Conservation (phyloP, 2,888 invertebrate genomes). For the Oasisia sp. region DNA sequence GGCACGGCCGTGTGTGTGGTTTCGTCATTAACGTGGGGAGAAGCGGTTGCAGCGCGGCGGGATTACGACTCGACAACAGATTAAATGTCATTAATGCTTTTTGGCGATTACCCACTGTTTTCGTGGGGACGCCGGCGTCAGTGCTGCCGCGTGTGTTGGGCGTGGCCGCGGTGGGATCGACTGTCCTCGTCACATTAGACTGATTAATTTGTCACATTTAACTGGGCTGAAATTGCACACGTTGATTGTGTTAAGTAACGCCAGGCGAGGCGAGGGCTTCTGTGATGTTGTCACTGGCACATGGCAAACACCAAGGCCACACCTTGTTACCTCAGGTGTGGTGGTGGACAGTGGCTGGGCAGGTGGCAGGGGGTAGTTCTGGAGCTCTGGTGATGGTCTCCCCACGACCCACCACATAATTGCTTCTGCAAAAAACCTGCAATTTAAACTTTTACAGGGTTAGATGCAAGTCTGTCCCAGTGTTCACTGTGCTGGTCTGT, state of each 20-base stretch:
- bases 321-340: background rate
- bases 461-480: too few species aligned
- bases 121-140: background rate
- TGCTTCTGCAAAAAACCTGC: background rate
- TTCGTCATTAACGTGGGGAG: background rate
- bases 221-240: constrained; percentile 13
- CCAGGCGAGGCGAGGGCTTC: background rate
- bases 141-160: background rate
- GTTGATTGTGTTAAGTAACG: background rate
- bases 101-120: constrained; percentile 10
- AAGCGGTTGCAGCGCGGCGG: background rate
- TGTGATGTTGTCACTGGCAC: background rate
- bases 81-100: constrained; percentile 17
- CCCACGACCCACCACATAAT: background rate
- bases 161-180: background rate
- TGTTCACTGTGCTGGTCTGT: too few species aligned
- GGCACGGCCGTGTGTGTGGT: background rate
- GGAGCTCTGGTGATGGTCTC: background rate
- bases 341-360: background rate
- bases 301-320: background rate
- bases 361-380: background rate
- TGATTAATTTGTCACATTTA: constrained; percentile 17
- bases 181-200: constrained; percentile 1
- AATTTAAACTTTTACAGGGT: background rate
- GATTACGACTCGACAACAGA: constrained; percentile 12